phyloP scores from a whole-genome alignment of 1,140 invertebrate species.

The Lepidurus apus region DNA sequence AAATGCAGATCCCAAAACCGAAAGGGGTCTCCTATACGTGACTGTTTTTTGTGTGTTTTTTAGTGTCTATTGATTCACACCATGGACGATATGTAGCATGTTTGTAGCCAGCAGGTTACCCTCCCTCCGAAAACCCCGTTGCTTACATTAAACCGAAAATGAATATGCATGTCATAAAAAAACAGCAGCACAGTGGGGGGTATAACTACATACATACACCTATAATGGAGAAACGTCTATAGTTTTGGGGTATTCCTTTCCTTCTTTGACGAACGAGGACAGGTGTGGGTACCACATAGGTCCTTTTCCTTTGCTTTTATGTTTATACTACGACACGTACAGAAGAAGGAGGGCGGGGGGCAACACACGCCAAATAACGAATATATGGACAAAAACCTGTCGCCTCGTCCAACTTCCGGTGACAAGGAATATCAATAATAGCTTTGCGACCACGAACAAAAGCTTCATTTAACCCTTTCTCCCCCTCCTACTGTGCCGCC shows the following conservation, averaged over 20 bases:
- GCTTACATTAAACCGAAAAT: constrained; percentile 3
- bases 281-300: neutral
- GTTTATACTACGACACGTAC: neutral
- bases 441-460: constrained; percentile 1
- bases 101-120: neutral
- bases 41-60: neutral
- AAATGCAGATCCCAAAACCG: neutral
- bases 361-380: neutral
- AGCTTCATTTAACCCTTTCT: constrained; percentile 4
- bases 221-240: neutral
- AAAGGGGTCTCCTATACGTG: neutral
- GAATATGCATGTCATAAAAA: constrained; percentile 19
- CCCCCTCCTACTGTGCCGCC: neutral
- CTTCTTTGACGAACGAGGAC: neutral
- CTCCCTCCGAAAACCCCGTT: neutral
- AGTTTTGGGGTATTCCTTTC: constrained; percentile 3
- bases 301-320: neutral
- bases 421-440: constrained; percentile 3
- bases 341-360: neutral
- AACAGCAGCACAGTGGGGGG: neutral
- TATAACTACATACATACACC: neutral
- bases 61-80: neutral
- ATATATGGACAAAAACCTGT: constrained; percentile 13
- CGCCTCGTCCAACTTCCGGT: neutral
- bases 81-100: neutral